Percentiles rank a stretch among this genome's conserved stretches.
Conservation (phyloP, 2,113 vertebrate species). For the Trematomus loennbergii region DNA sequence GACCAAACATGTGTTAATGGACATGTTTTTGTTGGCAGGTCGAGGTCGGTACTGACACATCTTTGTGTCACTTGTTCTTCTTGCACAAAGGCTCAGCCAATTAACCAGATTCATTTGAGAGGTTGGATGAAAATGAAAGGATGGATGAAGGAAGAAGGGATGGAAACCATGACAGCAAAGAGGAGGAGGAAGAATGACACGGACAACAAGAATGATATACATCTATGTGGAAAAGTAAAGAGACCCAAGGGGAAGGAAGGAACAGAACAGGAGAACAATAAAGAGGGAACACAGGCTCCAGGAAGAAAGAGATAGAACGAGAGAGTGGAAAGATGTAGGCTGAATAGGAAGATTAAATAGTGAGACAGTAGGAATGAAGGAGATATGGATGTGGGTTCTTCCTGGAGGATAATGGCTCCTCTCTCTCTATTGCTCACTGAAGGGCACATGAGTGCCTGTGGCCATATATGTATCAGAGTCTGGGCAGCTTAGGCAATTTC, state of each 20-base stretch:
- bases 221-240: constrained; percentile 43
- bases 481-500: constrained; percentile 71
- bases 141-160: constrained; percentile 41
- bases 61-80: constrained; percentile 9
- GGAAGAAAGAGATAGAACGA: constrained; percentile 26
- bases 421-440: constrained; percentile 68
- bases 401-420: constrained; percentile 64
- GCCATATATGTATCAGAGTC: constrained; percentile 57
- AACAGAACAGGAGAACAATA: constrained; percentile 14
- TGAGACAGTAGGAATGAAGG: constrained; percentile 37
- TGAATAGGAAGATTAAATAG: constrained; percentile 59
- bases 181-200: constrained; percentile 42
- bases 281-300: constrained; percentile 24
- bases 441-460: constrained; percentile 66
- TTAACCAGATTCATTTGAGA: constrained; percentile 77
- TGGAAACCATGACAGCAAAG: constrained; percentile 32
- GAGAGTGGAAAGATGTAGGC: constrained; percentile 49
- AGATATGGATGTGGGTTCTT: constrained; percentile 47
- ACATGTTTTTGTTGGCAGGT: constrained; percentile 2
- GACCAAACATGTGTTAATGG: neutral
- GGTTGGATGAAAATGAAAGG: constrained; percentile 55
- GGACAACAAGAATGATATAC: constrained; percentile 45
- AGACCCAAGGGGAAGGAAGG: constrained; percentile 28
- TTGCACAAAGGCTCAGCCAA: constrained; percentile 48
- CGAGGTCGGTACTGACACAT: neutral